phyloP scores from a whole-genome alignment of 92 coral and sea anemone genomes.

The Phenganax subtilis region DNA sequence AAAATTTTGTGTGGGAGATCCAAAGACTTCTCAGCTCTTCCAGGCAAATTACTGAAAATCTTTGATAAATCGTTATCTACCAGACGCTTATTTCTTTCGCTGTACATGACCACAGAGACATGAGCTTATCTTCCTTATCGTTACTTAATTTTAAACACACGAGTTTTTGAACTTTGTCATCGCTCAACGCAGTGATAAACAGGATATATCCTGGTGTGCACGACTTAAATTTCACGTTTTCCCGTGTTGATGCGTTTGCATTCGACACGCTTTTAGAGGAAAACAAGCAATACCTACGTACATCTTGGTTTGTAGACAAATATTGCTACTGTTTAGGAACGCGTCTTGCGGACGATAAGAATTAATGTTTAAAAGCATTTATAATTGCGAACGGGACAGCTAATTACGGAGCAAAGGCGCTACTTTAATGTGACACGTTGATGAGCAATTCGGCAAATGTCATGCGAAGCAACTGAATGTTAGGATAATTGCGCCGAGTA shows the following conservation, averaged over 20 bases:
- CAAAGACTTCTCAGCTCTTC: too few species aligned
- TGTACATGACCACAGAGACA: too few species aligned
- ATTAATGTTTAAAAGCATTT: conserved; percentile 16
- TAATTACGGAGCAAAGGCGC: conserved; percentile 1
- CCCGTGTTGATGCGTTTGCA: not conserved
- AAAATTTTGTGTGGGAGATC: too few species aligned
- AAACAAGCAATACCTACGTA: not conserved
- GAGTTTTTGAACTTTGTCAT: not conserved
- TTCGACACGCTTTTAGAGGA: not conserved
- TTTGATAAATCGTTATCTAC: too few species aligned
- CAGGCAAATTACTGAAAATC: too few species aligned
- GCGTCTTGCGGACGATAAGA: not conserved
- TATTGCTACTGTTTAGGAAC: not conserved
- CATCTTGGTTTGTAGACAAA: not conserved
- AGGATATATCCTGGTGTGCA: not conserved
- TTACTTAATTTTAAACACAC: not conserved
- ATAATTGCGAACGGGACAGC: conserved; percentile 14
- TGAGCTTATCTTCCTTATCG: not conserved
- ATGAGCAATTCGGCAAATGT: not conserved
- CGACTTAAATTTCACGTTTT: not conserved
- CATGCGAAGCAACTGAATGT: not conserved
- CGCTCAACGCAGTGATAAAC: not conserved
- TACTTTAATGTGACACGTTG: conserved; percentile 9
- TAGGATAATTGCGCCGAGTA: too few species aligned
- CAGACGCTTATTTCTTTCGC: too few species aligned